phyloP scores from a whole-genome alignment of 1,140 invertebrate species.

The Drosophila setifemur region DNA sequence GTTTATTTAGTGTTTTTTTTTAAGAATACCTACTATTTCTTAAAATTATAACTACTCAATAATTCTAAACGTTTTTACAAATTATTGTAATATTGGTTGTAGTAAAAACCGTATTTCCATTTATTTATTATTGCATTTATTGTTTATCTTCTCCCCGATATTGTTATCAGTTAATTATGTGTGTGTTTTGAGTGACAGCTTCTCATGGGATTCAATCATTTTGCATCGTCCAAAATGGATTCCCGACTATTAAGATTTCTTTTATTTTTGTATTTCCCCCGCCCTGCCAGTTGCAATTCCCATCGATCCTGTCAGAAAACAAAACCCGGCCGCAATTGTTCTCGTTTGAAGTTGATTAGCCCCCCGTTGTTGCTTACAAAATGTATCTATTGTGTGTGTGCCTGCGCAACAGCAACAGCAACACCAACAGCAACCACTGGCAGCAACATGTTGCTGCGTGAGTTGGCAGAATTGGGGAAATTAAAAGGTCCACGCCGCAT shows the following conservation, averaged over 20 bases:
- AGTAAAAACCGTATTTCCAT: too few species aligned
- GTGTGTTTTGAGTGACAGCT: background rate
- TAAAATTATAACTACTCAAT: too few species aligned
- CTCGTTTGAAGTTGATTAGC: slow-evolving; percentile 73
- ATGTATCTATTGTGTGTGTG: slow-evolving; percentile 68
- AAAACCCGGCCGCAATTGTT: slow-evolving; percentile 51
- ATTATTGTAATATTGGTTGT: too few species aligned
- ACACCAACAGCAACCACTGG: slow-evolving; percentile 16
- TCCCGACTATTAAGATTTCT: background rate
- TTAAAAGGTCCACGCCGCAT: slow-evolving; percentile 72
- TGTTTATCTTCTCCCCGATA: too few species aligned
- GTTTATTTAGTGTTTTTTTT: too few species aligned
- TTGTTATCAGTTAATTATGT: too few species aligned
- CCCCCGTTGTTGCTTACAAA: slow-evolving; percentile 75
- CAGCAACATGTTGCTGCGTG: slow-evolving; percentile 47
- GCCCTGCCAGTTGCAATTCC: slow-evolving; percentile 31
- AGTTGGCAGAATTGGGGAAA: slow-evolving; percentile 70
- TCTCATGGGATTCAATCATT: background rate
- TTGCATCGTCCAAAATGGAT: background rate
- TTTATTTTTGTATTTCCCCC: slow-evolving; percentile 6
- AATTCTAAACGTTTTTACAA: too few species aligned
- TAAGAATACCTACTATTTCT: too few species aligned
- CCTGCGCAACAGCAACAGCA: slow-evolving; percentile 22
- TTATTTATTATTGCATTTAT: too few species aligned
- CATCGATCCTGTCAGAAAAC: slow-evolving; percentile 48